Evolutionary conservation across 1,140 invertebrate genomes (phyloP).

Genomic region (Penaeus vannamei): DNA sequence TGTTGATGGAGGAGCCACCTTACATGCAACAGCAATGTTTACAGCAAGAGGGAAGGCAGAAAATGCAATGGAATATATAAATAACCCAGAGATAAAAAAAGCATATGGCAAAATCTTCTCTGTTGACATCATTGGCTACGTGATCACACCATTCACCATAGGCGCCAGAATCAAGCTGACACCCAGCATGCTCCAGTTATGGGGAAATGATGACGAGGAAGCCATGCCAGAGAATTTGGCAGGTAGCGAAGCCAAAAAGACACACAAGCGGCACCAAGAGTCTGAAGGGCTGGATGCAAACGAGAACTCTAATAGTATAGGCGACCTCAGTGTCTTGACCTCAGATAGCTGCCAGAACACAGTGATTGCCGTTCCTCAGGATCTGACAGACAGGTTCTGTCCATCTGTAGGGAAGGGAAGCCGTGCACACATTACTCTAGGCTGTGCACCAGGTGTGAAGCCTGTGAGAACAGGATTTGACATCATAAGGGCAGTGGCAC

Average conservation of each 20-base stretch:
- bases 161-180: slow-evolving; percentile 66
- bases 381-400: slow-evolving; percentile 41
- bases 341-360: no score
- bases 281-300: no score
- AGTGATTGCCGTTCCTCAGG: not conserved
- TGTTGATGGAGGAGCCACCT: slow-evolving; percentile 16
- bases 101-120: slow-evolving; percentile 59
- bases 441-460: slow-evolving; percentile 61
- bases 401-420: slow-evolving; percentile 65
- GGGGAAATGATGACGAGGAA: slow-evolving; percentile 67
- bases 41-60: slow-evolving; percentile 45
- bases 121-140: slow-evolving; percentile 67
- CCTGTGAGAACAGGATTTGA: slow-evolving; percentile 68
- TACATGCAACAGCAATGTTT: slow-evolving; percentile 55
- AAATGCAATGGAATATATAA: slow-evolving; percentile 59
- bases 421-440: slow-evolving; percentile 68
- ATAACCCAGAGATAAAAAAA: slow-evolving; percentile 51
- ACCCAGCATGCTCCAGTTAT: slow-evolving; percentile 63
- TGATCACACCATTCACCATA: slow-evolving; percentile 68
- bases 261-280: not conserved
- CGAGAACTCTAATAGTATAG: no score
- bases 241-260: not conserved
- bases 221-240: slow-evolving; percentile 32
- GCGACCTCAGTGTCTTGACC: not conserved
- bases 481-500: slow-evolving; percentile 59